These are phyloP conservation scores for Baronia brevicornis DNA, from an alignment of 2,888 invertebrate genomes.

Conservation along the genomic window DNA sequence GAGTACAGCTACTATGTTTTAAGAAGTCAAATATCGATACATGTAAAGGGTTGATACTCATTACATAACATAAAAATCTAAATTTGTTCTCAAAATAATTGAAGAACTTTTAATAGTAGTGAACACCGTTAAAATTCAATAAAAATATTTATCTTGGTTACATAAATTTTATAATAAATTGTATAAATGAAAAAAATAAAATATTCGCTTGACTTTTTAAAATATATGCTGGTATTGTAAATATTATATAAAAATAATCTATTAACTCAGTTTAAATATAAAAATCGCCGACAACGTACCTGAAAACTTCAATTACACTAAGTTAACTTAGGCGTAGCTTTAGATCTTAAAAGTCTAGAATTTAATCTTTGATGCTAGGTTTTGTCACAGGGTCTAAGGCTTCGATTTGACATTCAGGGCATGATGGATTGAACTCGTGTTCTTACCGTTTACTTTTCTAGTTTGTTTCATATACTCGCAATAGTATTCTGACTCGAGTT, in stretches of 20 bases:
- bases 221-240: slow-evolving; percentile 42
- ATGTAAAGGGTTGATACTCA: no score
- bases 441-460: no score
- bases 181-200: slow-evolving; percentile 8
- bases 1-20: slow-evolving; percentile 21
- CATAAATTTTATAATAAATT: slow-evolving; percentile 12
- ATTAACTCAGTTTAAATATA: slow-evolving; percentile 42
- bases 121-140: slow-evolving; percentile 8
- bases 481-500: slow-evolving; percentile 16
- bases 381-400: slow-evolving; percentile 65
- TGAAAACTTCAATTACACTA: slow-evolving; percentile 71
- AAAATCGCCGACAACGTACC: slow-evolving; percentile 68
- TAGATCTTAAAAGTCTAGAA: slow-evolving; percentile 60
- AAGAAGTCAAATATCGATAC: slow-evolving; percentile 23
- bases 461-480: slow-evolving; percentile 13
- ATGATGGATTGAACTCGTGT: slow-evolving; percentile 26
- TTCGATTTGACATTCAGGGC: slow-evolving; percentile 36
- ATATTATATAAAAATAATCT: slow-evolving; percentile 38
- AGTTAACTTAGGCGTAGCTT: slow-evolving; percentile 62
- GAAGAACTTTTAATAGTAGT: slow-evolving; percentile 5
- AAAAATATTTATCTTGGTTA: slow-evolving; percentile 11
- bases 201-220: slow-evolving; percentile 29
- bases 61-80: no score
- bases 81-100: not conserved
- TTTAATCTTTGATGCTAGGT: slow-evolving; percentile 61